Evolutionary conservation across 2,113 vertebrate genomes (phyloP).

Genomic region (Eclectus roratus): DNA sequence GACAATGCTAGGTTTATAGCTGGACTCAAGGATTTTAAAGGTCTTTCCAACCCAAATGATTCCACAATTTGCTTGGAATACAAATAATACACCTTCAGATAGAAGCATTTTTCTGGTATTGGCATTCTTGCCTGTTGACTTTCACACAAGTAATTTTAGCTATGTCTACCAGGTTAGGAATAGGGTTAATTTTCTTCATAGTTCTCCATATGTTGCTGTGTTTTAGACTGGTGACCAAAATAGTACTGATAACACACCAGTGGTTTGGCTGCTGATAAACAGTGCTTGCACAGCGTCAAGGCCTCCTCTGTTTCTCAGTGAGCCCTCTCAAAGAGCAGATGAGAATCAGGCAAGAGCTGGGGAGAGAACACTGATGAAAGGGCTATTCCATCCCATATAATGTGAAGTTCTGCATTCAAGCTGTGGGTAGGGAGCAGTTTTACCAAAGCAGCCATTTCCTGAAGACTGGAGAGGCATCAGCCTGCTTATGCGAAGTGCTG

Average conservation of each 20-base stretch:
- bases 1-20: not conserved
- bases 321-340: not conserved
- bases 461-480: not conserved
- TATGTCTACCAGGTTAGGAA: not conserved
- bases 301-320: not conserved
- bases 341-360: not conserved
- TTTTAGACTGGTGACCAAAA: not conserved
- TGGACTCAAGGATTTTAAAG: not conserved
- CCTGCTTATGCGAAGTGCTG: not conserved
- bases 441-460: not conserved
- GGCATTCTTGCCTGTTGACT: not conserved
- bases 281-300: not conserved
- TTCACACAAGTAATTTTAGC: not conserved
- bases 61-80: not conserved
- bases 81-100: not conserved
- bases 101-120: not conserved
- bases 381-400: not conserved
- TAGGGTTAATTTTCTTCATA: not conserved
- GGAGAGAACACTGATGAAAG: not conserved
- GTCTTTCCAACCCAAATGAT: not conserved
- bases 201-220: not conserved
- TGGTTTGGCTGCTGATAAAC: not conserved
- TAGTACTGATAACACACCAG: not conserved
- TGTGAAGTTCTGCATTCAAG: not conserved
- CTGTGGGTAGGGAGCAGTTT: not conserved